Evolutionary conservation across 2,113 vertebrate genomes (phyloP).

Genomic region (Halcyon senegalensis): DNA sequence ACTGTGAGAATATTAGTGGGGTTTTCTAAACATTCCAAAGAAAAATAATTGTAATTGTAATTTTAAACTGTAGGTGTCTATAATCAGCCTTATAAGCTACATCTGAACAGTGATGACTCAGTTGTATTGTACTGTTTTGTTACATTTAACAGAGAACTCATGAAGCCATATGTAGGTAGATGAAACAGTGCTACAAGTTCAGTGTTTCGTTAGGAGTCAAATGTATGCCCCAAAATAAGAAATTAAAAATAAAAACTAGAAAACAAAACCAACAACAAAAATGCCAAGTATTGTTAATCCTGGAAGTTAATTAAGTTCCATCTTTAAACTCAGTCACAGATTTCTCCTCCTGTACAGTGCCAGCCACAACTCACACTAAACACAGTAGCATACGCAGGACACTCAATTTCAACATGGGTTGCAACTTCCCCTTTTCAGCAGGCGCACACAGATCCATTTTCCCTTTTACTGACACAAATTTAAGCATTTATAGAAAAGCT

Average conservation of each 20-base stretch:
- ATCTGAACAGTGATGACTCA: background rate
- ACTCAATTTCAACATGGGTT: background rate
- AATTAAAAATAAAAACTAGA: background rate
- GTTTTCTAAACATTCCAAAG: background rate
- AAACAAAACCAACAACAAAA: background rate
- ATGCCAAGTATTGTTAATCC: background rate
- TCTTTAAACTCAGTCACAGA: background rate
- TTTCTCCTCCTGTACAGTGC: background rate
- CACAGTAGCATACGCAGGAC: background rate
- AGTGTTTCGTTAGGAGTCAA: background rate
- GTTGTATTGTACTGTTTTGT: background rate
- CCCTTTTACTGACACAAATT: background rate
- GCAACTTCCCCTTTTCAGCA: background rate
- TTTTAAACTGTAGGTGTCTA: background rate
- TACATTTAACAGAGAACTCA: background rate
- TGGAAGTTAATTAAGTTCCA: background rate
- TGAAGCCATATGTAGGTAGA: background rate
- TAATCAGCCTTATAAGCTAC: background rate
- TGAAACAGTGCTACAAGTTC: background rate
- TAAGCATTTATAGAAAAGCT: background rate
- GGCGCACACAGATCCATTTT: background rate
- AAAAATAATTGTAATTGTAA: background rate
- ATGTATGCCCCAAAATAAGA: background rate
- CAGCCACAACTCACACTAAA: background rate
- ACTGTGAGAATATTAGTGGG: accelerated